Percentiles rank a stretch among this genome's conserved stretches.
Evolutionary conservation across 2,888 invertebrate species (phyloP).

Genomic region (Tanypteryx hageni): DNA sequence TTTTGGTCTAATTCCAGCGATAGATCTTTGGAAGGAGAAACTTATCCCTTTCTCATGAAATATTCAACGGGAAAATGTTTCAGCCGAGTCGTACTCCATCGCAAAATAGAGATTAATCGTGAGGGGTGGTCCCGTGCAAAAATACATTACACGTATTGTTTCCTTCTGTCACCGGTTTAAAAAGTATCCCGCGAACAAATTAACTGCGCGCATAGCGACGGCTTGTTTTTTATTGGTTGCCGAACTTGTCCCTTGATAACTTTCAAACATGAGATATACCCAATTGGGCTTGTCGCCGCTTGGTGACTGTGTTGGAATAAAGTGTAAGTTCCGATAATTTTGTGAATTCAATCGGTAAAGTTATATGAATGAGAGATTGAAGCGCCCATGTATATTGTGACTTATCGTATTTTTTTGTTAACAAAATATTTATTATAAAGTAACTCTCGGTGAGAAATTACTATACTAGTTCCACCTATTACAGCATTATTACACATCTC

Average conservation of each 20-base stretch:
- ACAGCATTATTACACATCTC: no score
- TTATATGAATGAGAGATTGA: no score
- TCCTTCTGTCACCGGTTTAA: not conserved
- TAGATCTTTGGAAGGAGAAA: not conserved
- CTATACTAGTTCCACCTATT: no score
- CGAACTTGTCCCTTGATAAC: not conserved
- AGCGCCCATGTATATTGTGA: no score
- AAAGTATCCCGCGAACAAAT: not conserved
- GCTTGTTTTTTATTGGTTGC: not conserved
- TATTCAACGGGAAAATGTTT: not conserved
- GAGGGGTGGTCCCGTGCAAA: not conserved
- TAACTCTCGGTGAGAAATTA: no score
- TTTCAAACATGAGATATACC: not conserved
- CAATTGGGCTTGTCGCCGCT: not conserved
- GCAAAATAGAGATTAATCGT: not conserved
- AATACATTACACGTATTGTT: slow-evolving; percentile 9
- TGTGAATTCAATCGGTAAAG: no score
- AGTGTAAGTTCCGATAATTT: no score
- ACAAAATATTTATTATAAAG: no score
- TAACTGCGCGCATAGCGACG: not conserved
- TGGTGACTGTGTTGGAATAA: not conserved
- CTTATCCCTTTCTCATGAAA: not conserved
- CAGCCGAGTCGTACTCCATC: not conserved
- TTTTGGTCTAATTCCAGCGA: slow-evolving; percentile 18
- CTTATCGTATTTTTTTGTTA: no score